Evolutionary conservation across 2,797 vertebrate species (phyloP).

Genomic region (Crocodylus rhombifer): DNA sequence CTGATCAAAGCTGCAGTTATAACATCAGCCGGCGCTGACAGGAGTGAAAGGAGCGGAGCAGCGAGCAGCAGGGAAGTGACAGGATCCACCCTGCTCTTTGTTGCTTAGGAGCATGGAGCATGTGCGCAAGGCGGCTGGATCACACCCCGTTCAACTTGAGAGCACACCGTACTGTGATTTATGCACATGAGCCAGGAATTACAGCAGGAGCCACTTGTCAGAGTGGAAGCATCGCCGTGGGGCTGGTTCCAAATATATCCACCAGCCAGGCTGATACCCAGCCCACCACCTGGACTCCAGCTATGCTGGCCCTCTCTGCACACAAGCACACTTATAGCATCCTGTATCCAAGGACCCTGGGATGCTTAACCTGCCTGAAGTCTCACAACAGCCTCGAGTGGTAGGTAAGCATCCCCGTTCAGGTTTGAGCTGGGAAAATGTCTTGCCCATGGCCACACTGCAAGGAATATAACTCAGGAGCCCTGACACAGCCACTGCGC

Average conservation of each 20-base stretch:
- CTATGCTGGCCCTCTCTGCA: too few relatives aligned
- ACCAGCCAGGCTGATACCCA: background rate
- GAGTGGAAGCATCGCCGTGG: accelerated
- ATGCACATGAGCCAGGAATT: accelerated
- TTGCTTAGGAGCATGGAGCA: accelerated
- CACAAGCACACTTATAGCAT: background rate
- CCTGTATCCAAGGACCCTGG: background rate
- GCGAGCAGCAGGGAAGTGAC: background rate
- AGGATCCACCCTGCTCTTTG: background rate
- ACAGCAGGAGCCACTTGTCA: background rate
- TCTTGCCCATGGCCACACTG: background rate
- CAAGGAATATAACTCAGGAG: background rate
- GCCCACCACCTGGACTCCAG: background rate
- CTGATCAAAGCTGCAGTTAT: background rate
- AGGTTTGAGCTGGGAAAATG: background rate
- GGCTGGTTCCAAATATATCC: background rate
- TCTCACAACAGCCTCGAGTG: background rate
- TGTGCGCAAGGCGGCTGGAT: accelerated
- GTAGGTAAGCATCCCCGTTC: background rate
- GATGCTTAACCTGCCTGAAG: background rate
- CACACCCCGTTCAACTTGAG: accelerated
- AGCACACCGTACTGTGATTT: accelerated
- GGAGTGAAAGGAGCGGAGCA: background rate
- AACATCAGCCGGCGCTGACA: background rate
- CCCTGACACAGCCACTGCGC: background rate